Conservation (phyloP, 2,113 vertebrate genomes). For the Chaetodon trifascialis region DNA sequence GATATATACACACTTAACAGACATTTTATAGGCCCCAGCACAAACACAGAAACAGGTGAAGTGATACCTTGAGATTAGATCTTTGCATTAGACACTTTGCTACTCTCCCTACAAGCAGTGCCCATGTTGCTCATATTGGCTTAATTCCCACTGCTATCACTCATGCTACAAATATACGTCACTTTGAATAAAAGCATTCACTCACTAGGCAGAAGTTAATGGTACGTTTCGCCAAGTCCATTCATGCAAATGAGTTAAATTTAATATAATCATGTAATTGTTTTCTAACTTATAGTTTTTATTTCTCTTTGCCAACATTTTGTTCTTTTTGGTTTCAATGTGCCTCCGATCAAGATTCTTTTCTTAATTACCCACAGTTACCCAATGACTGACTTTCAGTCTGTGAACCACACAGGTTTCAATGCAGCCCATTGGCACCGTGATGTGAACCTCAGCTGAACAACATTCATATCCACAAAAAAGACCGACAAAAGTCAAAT, state of each 20-base stretch:
- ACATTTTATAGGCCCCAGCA: not conserved
- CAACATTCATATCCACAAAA: slow-evolving; percentile 82
- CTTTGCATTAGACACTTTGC: not conserved
- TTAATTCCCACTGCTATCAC: not conserved
- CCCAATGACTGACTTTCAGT: slow-evolving; percentile 7
- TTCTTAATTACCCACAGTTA: slow-evolving; percentile 14
- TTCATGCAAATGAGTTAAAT: not conserved
- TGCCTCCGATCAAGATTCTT: not conserved
- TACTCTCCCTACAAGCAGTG: not conserved
- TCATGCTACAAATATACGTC: slow-evolving; percentile 6
- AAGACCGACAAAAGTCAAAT: slow-evolving; percentile 56
- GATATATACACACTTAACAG: not conserved
- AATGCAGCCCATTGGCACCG: slow-evolving; percentile 16
- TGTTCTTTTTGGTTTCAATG: slow-evolving; percentile 15
- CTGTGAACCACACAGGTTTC: slow-evolving; percentile 54
- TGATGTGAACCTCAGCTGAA: slow-evolving; percentile 23
- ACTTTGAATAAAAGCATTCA: slow-evolving; percentile 11
- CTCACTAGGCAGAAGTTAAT: not conserved
- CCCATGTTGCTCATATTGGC: not conserved
- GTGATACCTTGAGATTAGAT: not conserved
- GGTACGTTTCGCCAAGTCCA: not conserved
- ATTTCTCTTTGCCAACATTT: slow-evolving; percentile 30
- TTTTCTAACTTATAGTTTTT: slow-evolving; percentile 12
- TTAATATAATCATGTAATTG: not conserved
- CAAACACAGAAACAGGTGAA: slow-evolving; percentile 1